phyloP scores from a whole-genome alignment of 2,888 invertebrate species.

The Melitaea athalia region DNA sequence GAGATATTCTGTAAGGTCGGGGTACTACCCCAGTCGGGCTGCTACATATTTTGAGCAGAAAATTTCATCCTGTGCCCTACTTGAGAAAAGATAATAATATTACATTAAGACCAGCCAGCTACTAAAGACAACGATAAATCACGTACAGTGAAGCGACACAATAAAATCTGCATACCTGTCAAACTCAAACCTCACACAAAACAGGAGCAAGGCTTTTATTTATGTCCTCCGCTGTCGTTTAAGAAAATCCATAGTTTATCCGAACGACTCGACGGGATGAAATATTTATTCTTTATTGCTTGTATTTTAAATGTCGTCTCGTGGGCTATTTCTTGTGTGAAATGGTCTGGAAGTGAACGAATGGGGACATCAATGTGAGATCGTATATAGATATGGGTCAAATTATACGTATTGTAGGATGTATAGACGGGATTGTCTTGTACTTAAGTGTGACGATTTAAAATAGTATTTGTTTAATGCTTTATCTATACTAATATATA shows the following conservation, averaged over 20 bases:
- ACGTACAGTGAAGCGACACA: background rate
- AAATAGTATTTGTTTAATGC: too few relatives aligned
- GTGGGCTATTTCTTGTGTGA: slow-evolving; percentile 9
- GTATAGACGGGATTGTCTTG: too few relatives aligned
- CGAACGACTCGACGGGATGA: slow-evolving; percentile 23
- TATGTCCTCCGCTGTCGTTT: slow-evolving; percentile 26
- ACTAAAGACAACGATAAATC: background rate
- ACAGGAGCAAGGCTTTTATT: slow-evolving; percentile 12
- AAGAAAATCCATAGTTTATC: slow-evolving; percentile 35
- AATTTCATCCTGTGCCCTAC: too few relatives aligned
- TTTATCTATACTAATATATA: too few relatives aligned
- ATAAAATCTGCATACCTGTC: background rate
- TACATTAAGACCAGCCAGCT: too few relatives aligned
- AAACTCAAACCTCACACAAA: background rate
- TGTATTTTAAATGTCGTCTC: slow-evolving; percentile 17
- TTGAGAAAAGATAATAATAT: too few relatives aligned
- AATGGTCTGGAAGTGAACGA: slow-evolving; percentile 8
- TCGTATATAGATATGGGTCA: background rate
- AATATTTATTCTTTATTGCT: slow-evolving; percentile 16
- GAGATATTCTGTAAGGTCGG: too few relatives aligned
- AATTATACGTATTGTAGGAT: too few relatives aligned
- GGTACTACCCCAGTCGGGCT: too few relatives aligned
- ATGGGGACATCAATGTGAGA: background rate
- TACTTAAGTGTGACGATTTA: too few relatives aligned
- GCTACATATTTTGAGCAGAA: too few relatives aligned